Evolutionary conservation across 2,888 invertebrate genomes (phyloP).

Genomic region (Creontiades dilutus): DNA sequence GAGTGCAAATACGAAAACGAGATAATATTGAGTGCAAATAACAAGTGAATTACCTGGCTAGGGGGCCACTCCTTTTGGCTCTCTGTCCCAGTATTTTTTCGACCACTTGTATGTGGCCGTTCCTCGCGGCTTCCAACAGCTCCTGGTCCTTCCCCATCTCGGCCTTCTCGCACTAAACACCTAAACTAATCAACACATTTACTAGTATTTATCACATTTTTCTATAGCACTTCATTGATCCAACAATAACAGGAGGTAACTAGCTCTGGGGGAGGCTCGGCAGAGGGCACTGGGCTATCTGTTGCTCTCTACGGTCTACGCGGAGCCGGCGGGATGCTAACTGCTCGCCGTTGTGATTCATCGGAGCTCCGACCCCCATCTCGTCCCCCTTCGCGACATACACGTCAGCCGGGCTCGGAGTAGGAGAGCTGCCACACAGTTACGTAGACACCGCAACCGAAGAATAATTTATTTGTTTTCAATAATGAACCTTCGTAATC

Average conservation of each 20-base stretch:
- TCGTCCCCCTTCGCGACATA: slow-evolving; percentile 21
- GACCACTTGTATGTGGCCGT: slow-evolving; percentile 92
- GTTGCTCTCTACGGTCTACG: slow-evolving; percentile 56
- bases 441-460: no score
- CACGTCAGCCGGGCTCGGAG: no score
- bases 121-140: slow-evolving; percentile 95
- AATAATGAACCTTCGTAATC: no score
- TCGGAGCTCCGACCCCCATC: slow-evolving; percentile 66
- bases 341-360: slow-evolving; percentile 59
- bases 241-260: slow-evolving; percentile 74
- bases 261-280: slow-evolving; percentile 73
- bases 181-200: slow-evolving; percentile 46
- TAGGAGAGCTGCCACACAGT: no score
- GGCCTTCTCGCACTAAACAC: slow-evolving; percentile 73
- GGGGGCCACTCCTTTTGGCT: slow-evolving; percentile 94
- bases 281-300: slow-evolving; percentile 71
- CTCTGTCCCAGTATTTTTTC: slow-evolving; percentile 94
- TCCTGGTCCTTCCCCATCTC: slow-evolving; percentile 98
- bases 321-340: slow-evolving; percentile 58
- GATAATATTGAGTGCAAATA: slow-evolving; percentile 38
- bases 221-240: slow-evolving; percentile 76
- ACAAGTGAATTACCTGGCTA: slow-evolving; percentile 86
- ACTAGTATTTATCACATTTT: slow-evolving; percentile 72
- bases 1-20: neutral
- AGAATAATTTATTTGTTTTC: no score